Evolutionary conservation across 2,797 vertebrate genomes (phyloP).

Genomic region (Peromyscus eremicus): DNA sequence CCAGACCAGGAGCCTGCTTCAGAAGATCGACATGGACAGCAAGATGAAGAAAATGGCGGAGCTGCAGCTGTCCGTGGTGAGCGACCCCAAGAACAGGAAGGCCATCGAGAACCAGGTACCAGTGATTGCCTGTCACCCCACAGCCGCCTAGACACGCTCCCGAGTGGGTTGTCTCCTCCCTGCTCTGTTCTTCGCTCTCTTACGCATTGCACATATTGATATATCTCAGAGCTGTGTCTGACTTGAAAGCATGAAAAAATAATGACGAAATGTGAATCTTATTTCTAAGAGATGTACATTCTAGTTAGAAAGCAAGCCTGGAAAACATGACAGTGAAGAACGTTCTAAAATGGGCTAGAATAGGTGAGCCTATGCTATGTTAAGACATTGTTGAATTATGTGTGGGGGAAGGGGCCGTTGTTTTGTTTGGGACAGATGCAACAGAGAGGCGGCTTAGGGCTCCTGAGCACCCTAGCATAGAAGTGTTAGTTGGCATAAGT

Average conservation of each 20-base stretch:
- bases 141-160: accelerated
- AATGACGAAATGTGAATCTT: background rate
- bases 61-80: conserved; percentile 94
- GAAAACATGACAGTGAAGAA: background rate
- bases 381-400: background rate
- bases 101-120: conserved; percentile 98
- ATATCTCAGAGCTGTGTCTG: background rate
- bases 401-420: accelerated
- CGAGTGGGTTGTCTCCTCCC: too few relatives aligned
- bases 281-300: background rate
- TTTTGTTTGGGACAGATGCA: background rate
- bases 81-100: conserved; percentile 95
- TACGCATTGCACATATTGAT: background rate
- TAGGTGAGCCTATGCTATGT: background rate
- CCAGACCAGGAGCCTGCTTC: conserved; percentile 93
- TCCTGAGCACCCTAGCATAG: background rate
- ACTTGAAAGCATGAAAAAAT: background rate
- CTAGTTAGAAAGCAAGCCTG: background rate
- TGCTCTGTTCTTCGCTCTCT: background rate
- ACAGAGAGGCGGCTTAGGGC: too few relatives aligned
- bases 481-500: too few relatives aligned
- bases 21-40: conserved; percentile 98
- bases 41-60: conserved; percentile 99
- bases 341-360: background rate
- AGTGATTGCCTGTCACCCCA: accelerated